Conservation (phyloP, 2,797 vertebrate genomes). For the Acanthornis magna region DNA sequence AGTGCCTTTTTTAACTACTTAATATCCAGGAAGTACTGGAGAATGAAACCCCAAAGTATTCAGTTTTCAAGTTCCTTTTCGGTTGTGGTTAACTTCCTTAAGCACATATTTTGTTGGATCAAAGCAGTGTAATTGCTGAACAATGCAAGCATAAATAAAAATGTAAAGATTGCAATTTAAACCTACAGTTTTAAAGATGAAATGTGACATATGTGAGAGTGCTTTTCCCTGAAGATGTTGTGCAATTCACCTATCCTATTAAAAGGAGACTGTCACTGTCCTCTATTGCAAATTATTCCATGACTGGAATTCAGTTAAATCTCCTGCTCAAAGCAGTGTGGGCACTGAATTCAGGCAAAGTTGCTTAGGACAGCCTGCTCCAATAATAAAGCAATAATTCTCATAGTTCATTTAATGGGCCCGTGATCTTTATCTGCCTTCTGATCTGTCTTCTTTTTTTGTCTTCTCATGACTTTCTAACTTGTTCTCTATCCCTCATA, state of each 20-base stretch:
- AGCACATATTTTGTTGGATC: background rate
- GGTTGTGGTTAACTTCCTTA: background rate
- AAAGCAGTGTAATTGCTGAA: background rate
- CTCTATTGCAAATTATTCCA: background rate
- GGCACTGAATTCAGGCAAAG: background rate
- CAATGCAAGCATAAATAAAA: background rate
- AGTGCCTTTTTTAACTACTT: background rate
- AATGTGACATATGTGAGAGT: background rate
- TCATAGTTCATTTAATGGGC: background rate
- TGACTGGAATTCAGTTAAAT: background rate
- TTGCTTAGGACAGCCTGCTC: background rate
- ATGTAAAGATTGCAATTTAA: background rate
- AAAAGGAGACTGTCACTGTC: background rate
- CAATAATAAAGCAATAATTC: background rate
- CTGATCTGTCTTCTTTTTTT: background rate
- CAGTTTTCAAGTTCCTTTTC: background rate
- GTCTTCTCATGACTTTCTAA: background rate
- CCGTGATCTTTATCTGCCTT: background rate
- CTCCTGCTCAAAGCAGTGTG: background rate
- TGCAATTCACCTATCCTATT: background rate
- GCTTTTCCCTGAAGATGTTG: background rate
- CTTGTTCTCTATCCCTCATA: background rate
- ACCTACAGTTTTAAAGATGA: background rate
- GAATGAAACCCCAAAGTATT: fast-evolving
- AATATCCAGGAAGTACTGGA: background rate